Evolutionary conservation across 2,113 vertebrate genomes (phyloP), one percentile per base, ranked within the genome.

Genomic region (Orthonyx spaldingii): DNA sequence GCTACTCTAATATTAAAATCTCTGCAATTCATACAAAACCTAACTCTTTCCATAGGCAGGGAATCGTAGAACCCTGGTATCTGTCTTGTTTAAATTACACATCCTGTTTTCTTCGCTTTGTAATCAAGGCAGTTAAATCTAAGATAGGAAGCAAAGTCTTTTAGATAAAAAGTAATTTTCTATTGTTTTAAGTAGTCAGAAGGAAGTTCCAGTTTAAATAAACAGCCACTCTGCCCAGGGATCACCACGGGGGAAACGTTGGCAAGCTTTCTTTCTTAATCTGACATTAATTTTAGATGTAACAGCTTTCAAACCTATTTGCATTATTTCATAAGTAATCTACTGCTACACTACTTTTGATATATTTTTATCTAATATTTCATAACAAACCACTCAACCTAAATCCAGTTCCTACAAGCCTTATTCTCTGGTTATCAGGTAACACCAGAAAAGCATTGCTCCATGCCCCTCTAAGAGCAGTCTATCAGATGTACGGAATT

Each of bases 161-260:
- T 30, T 8, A 86, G 88, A 88, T 88, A 83, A 91, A 79, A 70
- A 80, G 56, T 64, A 1, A 19, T 79, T 88, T 93, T 47, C 95
- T 92, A 95, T 94, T 96, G 94, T 93, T 93, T 86, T 70, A 84
- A 84, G 42, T 13, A 90, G 53, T 61, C 75, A 92, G 55, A 86
- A 93, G 96, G 94, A 95, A 96, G 71, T 50, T 23, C 15, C 55
- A 37, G 42, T 81, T 94, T 87, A 93, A 35, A 53, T 27, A 93
- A 90, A 86, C n/a, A 88, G 85, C 42, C 50, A 49, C 50, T 39
- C 12, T 79, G 63, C 53, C 37, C 68, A 49, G 27, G 86, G 47
- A 88, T 53, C 66, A 91, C 60, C 33, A 30, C 27, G 11, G 7
- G n/a, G 22, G n/a, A 95, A 96, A 77, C 18, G 18, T 33, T 33